Evolutionary conservation across 2,888 invertebrate genomes (phyloP).

Genomic region (Andrena bicolor): DNA sequence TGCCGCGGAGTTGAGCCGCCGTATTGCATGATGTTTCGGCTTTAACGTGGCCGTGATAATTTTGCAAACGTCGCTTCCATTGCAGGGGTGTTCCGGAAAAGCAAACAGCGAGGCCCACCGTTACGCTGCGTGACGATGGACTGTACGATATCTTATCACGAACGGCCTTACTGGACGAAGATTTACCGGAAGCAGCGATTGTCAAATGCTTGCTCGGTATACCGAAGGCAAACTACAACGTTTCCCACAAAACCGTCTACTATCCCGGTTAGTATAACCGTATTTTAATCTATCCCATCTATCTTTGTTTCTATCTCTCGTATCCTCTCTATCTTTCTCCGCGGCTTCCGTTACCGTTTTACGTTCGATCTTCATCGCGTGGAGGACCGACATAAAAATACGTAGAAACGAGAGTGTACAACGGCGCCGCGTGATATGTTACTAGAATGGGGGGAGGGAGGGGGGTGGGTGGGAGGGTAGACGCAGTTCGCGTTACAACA

Average conservation of each 20-base stretch:
- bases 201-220: slow-evolving; percentile 81
- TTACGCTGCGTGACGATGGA: slow-evolving; percentile 76
- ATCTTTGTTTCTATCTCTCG: slow-evolving; percentile 37
- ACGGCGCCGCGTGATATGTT: neutral
- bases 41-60: slow-evolving; percentile 49
- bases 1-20: slow-evolving; percentile 1
- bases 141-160: slow-evolving; percentile 79
- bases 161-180: slow-evolving; percentile 78
- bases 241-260: slow-evolving; percentile 79
- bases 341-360: slow-evolving; percentile 11
- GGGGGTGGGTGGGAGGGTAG: too few relatives aligned
- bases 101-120: slow-evolving; percentile 69
- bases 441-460: too few relatives aligned
- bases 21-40: slow-evolving; percentile 36
- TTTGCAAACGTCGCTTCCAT: slow-evolving; percentile 47
- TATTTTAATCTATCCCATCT: slow-evolving; percentile 45
- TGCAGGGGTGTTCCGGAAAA: slow-evolving; percentile 74
- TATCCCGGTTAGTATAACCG: slow-evolving; percentile 79
- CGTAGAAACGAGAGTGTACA: neutral
- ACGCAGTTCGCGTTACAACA: neutral
- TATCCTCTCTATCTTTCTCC: slow-evolving; percentile 26
- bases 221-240: slow-evolving; percentile 79
- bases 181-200: slow-evolving; percentile 76
- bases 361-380: slow-evolving; percentile 19
- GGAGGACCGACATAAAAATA: neutral